These are phyloP conservation scores for Lydus trimaculatus DNA, from an alignment of 2,888 invertebrate species.

Conservation along the genomic window DNA sequence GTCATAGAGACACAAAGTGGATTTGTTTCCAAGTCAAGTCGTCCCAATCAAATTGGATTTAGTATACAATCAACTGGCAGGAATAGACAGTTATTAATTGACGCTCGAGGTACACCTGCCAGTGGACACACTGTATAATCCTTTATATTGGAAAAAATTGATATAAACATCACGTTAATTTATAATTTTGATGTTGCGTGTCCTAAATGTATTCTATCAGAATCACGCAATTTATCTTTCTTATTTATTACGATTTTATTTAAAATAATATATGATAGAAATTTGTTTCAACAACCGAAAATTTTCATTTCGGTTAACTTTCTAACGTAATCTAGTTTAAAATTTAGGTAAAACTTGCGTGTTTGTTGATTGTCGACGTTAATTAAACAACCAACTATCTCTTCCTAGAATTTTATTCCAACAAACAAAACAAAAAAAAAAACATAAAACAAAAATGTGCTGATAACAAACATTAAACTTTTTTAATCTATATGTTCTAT, in stretches of 20 bases:
- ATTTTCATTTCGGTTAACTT: not conserved
- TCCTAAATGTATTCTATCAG: conserved; percentile 18
- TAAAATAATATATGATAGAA: not conserved
- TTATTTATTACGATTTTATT: conserved; percentile 2
- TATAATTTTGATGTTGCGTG: conserved; percentile 28
- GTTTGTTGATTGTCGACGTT: not conserved
- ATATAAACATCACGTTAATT: conserved; percentile 30
- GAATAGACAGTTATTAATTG: no score
- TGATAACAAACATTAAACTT: not conserved
- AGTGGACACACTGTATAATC: not conserved
- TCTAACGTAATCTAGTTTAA: conserved; percentile 18
- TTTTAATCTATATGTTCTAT: not conserved
- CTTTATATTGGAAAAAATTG: not conserved
- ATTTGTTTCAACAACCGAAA: not conserved
- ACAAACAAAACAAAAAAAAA: not conserved
- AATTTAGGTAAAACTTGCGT: not conserved
- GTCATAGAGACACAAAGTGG: no score
- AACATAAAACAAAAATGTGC: not conserved
- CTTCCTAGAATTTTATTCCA: not conserved
- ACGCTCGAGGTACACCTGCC: no score
- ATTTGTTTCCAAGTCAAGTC: no score
- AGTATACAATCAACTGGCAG: no score
- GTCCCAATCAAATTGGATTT: no score
- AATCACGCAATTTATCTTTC: conserved; percentile 28
- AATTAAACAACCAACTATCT: not conserved